phyloP scores from a whole-genome alignment of 2,113 vertebrate species.

The Upupa epops region DNA sequence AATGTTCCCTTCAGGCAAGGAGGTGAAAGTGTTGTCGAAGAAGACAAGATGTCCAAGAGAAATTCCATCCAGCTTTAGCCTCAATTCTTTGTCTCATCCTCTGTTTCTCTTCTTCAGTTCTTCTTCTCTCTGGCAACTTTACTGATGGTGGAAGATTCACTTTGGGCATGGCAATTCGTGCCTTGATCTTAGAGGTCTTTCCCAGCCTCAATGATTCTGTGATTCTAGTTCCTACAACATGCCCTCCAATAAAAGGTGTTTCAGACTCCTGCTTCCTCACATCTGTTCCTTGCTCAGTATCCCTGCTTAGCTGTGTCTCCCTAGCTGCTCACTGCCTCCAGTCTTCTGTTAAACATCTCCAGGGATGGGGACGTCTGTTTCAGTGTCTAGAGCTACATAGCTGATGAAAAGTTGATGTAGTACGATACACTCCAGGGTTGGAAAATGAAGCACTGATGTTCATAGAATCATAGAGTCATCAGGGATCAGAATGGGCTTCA shows the following conservation, averaged over 20 bases:
- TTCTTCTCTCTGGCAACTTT: neutral
- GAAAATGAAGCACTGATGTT: neutral
- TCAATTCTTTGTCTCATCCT: neutral
- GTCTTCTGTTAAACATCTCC: too few relatives aligned
- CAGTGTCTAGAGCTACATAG: neutral
- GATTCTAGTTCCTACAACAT: too few relatives aligned
- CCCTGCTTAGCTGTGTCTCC: neutral
- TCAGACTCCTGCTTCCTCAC: neutral
- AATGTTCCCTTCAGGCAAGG: neutral
- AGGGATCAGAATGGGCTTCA: too few relatives aligned
- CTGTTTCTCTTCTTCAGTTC: neutral
- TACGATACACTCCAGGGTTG: neutral
- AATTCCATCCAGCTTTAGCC: neutral
- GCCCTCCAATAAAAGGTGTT: neutral
- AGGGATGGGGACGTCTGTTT: too few relatives aligned
- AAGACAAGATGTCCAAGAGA: neutral
- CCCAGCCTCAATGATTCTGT: too few relatives aligned
- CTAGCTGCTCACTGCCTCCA: neutral
- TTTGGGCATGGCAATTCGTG: too few relatives aligned
- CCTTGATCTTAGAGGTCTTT: too few relatives aligned
- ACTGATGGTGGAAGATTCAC: neutral
- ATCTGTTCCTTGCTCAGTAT: neutral
- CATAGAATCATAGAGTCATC: too few relatives aligned
- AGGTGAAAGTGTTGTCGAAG: neutral
- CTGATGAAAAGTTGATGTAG: neutral